Base-by-base conservation (phyloP, 2,113 vertebrate species). In the Spheniscus mendiculus region DNA sequence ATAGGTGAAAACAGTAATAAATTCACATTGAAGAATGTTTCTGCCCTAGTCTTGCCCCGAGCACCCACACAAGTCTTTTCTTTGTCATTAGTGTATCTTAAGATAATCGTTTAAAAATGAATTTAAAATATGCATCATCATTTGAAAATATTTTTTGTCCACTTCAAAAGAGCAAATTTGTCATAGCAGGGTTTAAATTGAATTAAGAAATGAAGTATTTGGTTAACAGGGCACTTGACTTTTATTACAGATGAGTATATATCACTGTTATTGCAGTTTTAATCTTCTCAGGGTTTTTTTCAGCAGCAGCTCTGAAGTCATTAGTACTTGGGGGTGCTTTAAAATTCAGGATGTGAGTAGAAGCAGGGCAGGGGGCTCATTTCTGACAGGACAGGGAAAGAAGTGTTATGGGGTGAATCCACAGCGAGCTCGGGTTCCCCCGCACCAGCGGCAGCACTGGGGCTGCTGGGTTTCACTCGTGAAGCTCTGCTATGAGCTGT, bases 141-240 rank as follows among this genome's bases (percentile, higher is more conserved):
- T 11, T 69, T 85, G 66, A 88, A 91, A 94, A 61, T 13, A 70
- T 5, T 50, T 93, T 93, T 93, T 63, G 17, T 50, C 26, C 11
- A 15, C 77, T 91, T 82, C 40, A 83, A 56, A 90, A 47, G 52
- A 87, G 40, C 17, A 34, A 50, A 66, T 73, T 69, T 85, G 61
- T 90, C 25, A 40, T 40, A 61, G 49, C 27, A 70, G 34, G 6
- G 10, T 82, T 93, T 85, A 87, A 88, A 67, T 1, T 63, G 36
- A 88, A 87, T 80, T 83, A 89, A 94, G 77, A 91, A 82, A 78
- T 36, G 4, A 80, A 73, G 58, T 42, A 61, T 88, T 97, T 95
- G 58, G 59, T 77, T 92, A 96, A 88, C 67, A 77, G 71, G 27
- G 53, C 55, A 58, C 66, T 92, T 88, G 81, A 69, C 49, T 67